Conservation (phyloP, 2,888 invertebrate species). For the Entomobrya multifasciata region DNA sequence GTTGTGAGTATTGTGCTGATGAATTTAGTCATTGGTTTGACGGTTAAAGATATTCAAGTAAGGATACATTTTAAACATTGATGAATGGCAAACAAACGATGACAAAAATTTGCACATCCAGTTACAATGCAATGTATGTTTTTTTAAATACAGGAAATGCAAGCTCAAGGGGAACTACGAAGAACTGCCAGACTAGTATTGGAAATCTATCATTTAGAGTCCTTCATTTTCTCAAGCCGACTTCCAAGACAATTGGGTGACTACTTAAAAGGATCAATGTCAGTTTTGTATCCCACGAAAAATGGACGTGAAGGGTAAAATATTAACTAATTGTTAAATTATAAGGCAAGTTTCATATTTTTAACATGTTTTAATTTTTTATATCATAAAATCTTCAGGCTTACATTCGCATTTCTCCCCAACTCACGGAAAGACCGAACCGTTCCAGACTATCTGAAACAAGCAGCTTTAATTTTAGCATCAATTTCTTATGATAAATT, state of each 20-base stretch:
- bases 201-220: slow-evolving; percentile 67
- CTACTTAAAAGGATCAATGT: slow-evolving; percentile 61
- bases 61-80: no score
- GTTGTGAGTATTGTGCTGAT: slow-evolving; percentile 68
- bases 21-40: slow-evolving; percentile 73
- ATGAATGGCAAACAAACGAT: neutral
- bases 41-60: slow-evolving; percentile 72
- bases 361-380: no score
- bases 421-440: slow-evolving; percentile 61
- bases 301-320: slow-evolving; percentile 62
- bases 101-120: neutral
- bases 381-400: no score
- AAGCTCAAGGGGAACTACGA: slow-evolving; percentile 66
- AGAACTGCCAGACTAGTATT: slow-evolving; percentile 65
- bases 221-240: slow-evolving; percentile 64
- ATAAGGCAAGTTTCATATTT: neutral
- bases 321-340: no score
- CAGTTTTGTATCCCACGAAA: slow-evolving; percentile 61
- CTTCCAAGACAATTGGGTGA: slow-evolving; percentile 65
- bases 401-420: slow-evolving; percentile 69
- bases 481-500: slow-evolving; percentile 63
- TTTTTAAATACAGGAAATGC: slow-evolving; percentile 41
- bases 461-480: slow-evolving; percentile 65
- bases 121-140: neutral
- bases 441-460: slow-evolving; percentile 59